Evolutionary conservation across 2,113 vertebrate genomes (phyloP).

Genomic region (Indicator indicator): DNA sequence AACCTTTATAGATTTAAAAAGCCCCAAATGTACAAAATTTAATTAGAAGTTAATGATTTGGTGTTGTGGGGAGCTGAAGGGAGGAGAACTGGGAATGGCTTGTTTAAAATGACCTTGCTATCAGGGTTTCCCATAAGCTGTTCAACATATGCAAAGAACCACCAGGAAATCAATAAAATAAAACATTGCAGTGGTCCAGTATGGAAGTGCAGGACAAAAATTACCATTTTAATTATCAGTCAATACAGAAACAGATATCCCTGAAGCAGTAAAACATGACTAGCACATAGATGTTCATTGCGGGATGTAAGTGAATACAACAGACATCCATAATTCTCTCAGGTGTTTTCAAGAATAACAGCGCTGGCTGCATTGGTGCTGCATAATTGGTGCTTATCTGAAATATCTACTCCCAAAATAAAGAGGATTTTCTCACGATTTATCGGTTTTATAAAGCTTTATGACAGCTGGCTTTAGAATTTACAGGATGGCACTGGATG

Average conservation of each 20-base stretch:
- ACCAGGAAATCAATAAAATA: slow-evolving; percentile 59
- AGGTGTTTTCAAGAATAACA: neutral
- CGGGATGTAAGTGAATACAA: neutral
- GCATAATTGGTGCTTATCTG: neutral
- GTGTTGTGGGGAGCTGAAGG: neutral
- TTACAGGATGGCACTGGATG: neutral
- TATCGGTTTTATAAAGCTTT: neutral
- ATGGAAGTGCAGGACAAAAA: slow-evolving; percentile 32
- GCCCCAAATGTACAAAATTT: neutral
- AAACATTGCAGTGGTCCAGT: slow-evolving; percentile 11
- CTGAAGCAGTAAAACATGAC: slow-evolving; percentile 48
- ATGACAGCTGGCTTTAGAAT: neutral
- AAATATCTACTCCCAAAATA: neutral
- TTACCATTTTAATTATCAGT: slow-evolving; percentile 63
- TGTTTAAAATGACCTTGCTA: slow-evolving; percentile 56
- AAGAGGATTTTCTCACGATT: neutral
- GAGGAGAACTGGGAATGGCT: neutral
- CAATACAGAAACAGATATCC: slow-evolving; percentile 28
- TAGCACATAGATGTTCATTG: slow-evolving; percentile 20
- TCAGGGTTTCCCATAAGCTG: slow-evolving; percentile 11
- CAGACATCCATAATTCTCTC: neutral
- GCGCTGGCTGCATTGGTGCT: neutral
- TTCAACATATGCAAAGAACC: slow-evolving; percentile 27
- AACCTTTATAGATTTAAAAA: slow-evolving; percentile 30
- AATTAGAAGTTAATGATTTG: slow-evolving; percentile 37